Conservation (phyloP, 2,888 invertebrate species). For the Ecdyonurus torrentis region DNA sequence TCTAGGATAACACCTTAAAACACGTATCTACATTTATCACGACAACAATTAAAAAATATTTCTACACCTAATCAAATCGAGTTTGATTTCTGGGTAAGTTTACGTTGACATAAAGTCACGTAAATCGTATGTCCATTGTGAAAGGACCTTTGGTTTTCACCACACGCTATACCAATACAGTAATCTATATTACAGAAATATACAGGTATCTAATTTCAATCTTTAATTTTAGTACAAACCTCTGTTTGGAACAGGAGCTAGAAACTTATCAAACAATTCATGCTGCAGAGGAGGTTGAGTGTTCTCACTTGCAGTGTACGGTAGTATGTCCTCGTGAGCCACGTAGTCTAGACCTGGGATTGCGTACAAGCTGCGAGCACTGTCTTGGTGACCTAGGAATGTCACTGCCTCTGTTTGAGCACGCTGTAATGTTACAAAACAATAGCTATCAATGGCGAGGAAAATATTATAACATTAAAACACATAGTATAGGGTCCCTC, state of each 20-base stretch:
- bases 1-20: too few relatives aligned
- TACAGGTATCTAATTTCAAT: slow-evolving; percentile 12
- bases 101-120: too few relatives aligned
- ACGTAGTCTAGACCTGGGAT: slow-evolving; percentile 97
- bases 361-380: slow-evolving; percentile 84
- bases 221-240: slow-evolving; percentile 39
- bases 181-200: not conserved
- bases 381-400: slow-evolving; percentile 90
- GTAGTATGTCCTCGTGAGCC: slow-evolving; percentile 93
- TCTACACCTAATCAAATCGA: too few relatives aligned
- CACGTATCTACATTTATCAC: too few relatives aligned
- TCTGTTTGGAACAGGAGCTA: slow-evolving; percentile 60
- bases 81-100: too few relatives aligned
- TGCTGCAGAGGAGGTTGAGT: slow-evolving; percentile 67
- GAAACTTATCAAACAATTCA: slow-evolving; percentile 91
- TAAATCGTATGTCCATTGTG: too few relatives aligned
- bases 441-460: too few relatives aligned
- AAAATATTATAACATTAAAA: too few relatives aligned
- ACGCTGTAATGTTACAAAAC: slow-evolving; percentile 54
- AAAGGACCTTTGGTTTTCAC: too few relatives aligned
- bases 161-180: not conserved
- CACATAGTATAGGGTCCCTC: too few relatives aligned
- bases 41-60: too few relatives aligned
- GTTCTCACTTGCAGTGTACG: slow-evolving; percentile 76
- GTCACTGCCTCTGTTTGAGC: slow-evolving; percentile 98